Percentiles rank a stretch among this genome's conserved stretches.
Conservation (phyloP, 2,888 invertebrate species). For the Itoplectis maculator region DNA sequence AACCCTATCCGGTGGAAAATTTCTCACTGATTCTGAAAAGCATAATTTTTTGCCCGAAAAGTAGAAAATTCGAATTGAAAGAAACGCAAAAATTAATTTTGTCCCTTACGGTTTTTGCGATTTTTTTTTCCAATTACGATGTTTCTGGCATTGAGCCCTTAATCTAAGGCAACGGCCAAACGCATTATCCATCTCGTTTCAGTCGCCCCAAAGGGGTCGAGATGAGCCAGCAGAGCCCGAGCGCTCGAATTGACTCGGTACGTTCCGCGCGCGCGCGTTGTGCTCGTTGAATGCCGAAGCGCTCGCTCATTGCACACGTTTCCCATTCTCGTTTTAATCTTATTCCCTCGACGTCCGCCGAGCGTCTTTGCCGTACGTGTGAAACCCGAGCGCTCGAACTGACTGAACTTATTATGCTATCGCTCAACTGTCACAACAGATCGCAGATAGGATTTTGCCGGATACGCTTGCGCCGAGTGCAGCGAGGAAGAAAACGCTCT, state of each 20-base stretch:
- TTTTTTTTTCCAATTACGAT: neutral
- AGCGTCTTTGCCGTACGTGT: slow-evolving; percentile 32
- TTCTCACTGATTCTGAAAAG: too few species aligned
- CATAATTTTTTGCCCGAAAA: too few species aligned
- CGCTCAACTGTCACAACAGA: slow-evolving; percentile 79
- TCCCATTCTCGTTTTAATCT: slow-evolving; percentile 47
- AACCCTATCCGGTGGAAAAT: too few species aligned
- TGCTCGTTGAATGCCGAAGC: slow-evolving; percentile 16
- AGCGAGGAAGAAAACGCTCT: slow-evolving; percentile 55
- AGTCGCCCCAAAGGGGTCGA: too few species aligned
- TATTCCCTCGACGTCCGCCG: slow-evolving; percentile 2
- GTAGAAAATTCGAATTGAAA: too few species aligned
- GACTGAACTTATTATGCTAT: slow-evolving; percentile 73
- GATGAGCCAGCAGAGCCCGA: slow-evolving; percentile 14
- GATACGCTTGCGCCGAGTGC: slow-evolving; percentile 54
- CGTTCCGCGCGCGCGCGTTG: neutral
- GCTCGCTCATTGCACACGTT: slow-evolving; percentile 24
- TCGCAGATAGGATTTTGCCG: slow-evolving; percentile 75
- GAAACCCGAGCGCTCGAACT: slow-evolving; percentile 62
- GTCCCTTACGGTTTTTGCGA: slow-evolving; percentile 53
- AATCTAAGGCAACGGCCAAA: too few species aligned
- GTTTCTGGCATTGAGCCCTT: too few species aligned
- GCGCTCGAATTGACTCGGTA: slow-evolving; percentile 33
- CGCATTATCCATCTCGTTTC: too few species aligned
- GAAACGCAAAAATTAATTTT: too few species aligned